Evolutionary conservation across 1,140 invertebrate genomes (phyloP), one percentile per base, ranked within the genome.

Genomic region (Leptinotarsa texana): DNA sequence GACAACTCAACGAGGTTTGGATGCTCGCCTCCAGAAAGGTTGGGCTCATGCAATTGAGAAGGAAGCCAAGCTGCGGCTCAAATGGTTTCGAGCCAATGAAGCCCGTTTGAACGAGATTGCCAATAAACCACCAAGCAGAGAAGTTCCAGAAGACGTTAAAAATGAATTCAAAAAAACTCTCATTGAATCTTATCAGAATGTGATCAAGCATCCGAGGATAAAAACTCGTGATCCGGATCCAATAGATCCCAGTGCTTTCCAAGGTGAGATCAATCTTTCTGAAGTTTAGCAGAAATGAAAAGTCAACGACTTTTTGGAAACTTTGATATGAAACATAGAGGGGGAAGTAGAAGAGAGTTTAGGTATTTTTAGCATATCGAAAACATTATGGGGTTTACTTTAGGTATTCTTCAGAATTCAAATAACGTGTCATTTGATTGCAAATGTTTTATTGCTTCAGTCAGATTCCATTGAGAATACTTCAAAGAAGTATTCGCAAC

Each of bases 41-140:
- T 83, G 78, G 79, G 73, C 57, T 1, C 75, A 79, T 6, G 72
- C 68, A 13, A 79, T 82, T 15, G 77, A 79, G 72, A 83, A 80
- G 69, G 81, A 83, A 76, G 74, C 76, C 13, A 73, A 63, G 49
- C 70, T 83, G 6, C 76, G 81, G 13, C 57, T 80, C 13, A 78
- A 78, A 72, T 83, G 82, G 82, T 83, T 83, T 73, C 74, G 72
- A 67, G 80, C 70, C 62, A 81, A 83, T 71, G 80, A 82, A 66
- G 72, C 74, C 21, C 66, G 79, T 15, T 73, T 83, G 57, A 80
- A 80, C 24, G 79, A 80, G 62, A 79, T 79, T 22, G 76, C 79
- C 11, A 81, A 81, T 27, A 77, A 78, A 49, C 70, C 75, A 17
- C 74, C 72, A 11, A 67, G 74, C 13, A 78, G 76, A 62, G 73